Base-by-base conservation (phyloP, 1,140 invertebrate genomes). In the Pseudomyrmex flavicornis region DNA sequence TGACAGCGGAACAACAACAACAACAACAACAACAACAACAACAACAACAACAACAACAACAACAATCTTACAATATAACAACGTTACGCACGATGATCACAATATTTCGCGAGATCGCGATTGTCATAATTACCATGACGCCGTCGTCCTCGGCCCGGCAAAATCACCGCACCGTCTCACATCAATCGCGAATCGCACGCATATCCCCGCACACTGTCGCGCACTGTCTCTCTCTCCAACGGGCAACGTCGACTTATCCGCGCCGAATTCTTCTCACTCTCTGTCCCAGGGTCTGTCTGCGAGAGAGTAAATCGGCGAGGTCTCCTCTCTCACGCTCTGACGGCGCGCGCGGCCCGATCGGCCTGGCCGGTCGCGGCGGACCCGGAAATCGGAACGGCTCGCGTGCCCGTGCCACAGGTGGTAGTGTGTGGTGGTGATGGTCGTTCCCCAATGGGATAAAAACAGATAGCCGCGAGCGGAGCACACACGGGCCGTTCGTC, bases 381-480 rank as follows among this genome's bases (percentile, higher is more conserved):
- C 56, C 62, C 70, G 84, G 84, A 85, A 82, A 75, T 83, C 83
- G 56, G 62, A 68, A 58, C 48, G 74, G 58, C 72, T 50, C 46
- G 70, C 66, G 48, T 48, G 63, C 69, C 70, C 48, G 83, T 52
- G 35, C 56, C 35, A 72, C 80, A 58, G 73, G 73, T 86, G 69
- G 22, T 58, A 83, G 56, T 48, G 20, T 17, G 46, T 54, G 63
- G 26, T 48, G 50, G 52, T 50, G 75, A 77, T 56, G 62, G 26
- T 77, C 75, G 74, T 8, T 56, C 17, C 35, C 26, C 26, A 17
- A 66, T 50, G 26, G 74, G 62, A 26, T 65, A 77, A 77, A 68
- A 77, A 77, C 62, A 1, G 35, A 77, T 35, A 20, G 52, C 52
- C 17, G 62, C 35, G 13, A 68, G 35, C 26, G 52, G 54, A 35